Percentiles rank a stretch among this genome's conserved stretches.
These are phyloP conservation scores for Pachyramphus minor DNA, from an alignment of 2,113 vertebrate genomes.

Conservation along the genomic window DNA sequence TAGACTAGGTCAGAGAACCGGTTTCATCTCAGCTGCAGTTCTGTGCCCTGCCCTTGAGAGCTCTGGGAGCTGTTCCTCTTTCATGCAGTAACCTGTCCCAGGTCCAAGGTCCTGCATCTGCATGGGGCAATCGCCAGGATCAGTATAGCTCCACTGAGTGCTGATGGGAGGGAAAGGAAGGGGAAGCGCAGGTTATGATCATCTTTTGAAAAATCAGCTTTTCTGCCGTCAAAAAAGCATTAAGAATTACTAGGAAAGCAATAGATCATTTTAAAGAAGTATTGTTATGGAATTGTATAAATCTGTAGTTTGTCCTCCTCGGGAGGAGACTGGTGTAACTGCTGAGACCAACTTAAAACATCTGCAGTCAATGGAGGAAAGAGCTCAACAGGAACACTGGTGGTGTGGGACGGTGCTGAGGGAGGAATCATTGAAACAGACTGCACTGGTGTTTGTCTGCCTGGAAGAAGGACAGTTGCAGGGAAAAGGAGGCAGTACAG, in stretches of 20 bases:
- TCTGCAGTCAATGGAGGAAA: too few species aligned
- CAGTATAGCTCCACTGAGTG: accelerated
- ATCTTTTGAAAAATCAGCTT: neutral
- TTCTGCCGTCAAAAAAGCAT: neutral
- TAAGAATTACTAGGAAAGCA: neutral
- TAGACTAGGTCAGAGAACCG: neutral
- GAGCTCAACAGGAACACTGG: neutral
- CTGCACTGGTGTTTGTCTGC: neutral
- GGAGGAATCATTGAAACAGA: neutral
- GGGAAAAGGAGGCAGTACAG: neutral
- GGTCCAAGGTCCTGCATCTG: neutral
- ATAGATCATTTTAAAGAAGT: neutral
- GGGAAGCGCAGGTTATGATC: neutral
- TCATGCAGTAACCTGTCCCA: accelerated
- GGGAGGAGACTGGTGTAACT: neutral
- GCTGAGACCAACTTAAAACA: neutral
- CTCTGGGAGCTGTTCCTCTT: neutral
- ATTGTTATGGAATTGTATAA: neutral
- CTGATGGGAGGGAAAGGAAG: neutral
- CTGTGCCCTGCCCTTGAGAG: neutral
- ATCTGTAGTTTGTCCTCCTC: neutral
- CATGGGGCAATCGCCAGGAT: accelerated
- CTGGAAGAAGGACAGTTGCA: neutral
- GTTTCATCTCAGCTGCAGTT: neutral
- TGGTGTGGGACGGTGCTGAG: neutral